A percentile compares a stretch with the other conserved stretches of the same genome.
Evolutionary conservation across 2,797 vertebrate species (phyloP).

Genomic region (Gadopsis bispinosus): DNA sequence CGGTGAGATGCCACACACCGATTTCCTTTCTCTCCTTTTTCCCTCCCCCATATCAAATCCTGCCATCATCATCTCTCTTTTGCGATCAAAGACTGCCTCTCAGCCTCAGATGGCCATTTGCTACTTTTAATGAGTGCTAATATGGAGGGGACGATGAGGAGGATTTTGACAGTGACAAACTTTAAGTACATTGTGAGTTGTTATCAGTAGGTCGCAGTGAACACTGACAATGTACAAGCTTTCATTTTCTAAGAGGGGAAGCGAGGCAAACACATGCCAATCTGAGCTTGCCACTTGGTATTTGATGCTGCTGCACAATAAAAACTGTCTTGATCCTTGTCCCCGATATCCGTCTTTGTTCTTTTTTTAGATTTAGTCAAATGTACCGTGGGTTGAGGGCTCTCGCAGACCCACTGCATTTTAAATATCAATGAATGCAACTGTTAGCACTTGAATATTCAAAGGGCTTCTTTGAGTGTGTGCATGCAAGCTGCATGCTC

Average conservation of each 20-base stretch:
- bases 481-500: slow-evolving; percentile 83
- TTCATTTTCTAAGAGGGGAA: slow-evolving; percentile 72
- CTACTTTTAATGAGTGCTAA: slow-evolving; percentile 83
- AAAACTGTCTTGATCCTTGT: slow-evolving; percentile 78
- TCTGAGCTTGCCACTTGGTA: slow-evolving; percentile 70
- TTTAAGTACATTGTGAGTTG: slow-evolving; percentile 78
- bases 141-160: slow-evolving; percentile 80
- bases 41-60: slow-evolving; percentile 75
- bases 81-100: slow-evolving; percentile 81
- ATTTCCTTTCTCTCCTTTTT: slow-evolving; percentile 75
- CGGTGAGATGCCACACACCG: slow-evolving; percentile 75
- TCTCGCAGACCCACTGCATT: slow-evolving; percentile 79
- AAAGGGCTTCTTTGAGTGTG: slow-evolving; percentile 84
- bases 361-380: slow-evolving; percentile 76
- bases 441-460: slow-evolving; percentile 85
- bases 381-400: slow-evolving; percentile 73
- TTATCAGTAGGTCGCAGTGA: slow-evolving; percentile 76
- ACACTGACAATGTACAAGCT: slow-evolving; percentile 65
- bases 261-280: slow-evolving; percentile 66
- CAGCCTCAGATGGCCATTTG: slow-evolving; percentile 78
- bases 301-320: slow-evolving; percentile 73
- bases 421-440: slow-evolving; percentile 86
- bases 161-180: slow-evolving; percentile 78
- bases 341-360: slow-evolving; percentile 74
- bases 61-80: slow-evolving; percentile 79